Percentiles rank a stretch among this genome's conserved stretches.
Conservation (phyloP, 2,888 invertebrate genomes). For the Drosophila phalerata region DNA sequence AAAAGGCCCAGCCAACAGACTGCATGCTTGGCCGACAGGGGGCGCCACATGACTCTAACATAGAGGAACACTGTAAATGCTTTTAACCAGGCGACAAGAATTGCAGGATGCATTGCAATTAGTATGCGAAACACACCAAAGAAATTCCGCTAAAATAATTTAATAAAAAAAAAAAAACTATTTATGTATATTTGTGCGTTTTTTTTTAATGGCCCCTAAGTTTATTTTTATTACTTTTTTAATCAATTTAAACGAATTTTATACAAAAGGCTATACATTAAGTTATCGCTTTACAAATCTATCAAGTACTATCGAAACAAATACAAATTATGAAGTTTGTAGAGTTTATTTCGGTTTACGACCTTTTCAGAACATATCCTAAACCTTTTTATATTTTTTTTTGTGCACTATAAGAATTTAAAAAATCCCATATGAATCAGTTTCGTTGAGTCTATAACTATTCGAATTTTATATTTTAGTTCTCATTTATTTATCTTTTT, state of each 20-base stretch:
- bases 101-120: slow-evolving; percentile 37
- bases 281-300: background rate
- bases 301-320: background rate
- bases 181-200: background rate
- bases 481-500: too few relatives aligned
- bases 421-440: too few relatives aligned
- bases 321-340: background rate
- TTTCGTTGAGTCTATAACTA: too few relatives aligned
- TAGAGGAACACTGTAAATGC: slow-evolving; percentile 19
- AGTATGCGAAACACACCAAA: slow-evolving; percentile 39
- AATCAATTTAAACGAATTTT: background rate
- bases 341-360: background rate
- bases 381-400: background rate
- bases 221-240: background rate
- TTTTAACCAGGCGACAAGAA: slow-evolving; percentile 44
- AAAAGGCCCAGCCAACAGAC: slow-evolving; percentile 42
- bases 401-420: too few relatives aligned
- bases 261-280: background rate
- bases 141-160: slow-evolving; percentile 7
- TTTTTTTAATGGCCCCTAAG: background rate
- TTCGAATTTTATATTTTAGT: too few relatives aligned
- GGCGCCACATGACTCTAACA: slow-evolving; percentile 42
- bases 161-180: background rate
- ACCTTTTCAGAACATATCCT: background rate
- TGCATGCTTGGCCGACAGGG: slow-evolving; percentile 62